These are phyloP conservation scores for Rhimphoctona megacephalus DNA, from an alignment of 2,888 invertebrate species.

Conservation along the genomic window DNA sequence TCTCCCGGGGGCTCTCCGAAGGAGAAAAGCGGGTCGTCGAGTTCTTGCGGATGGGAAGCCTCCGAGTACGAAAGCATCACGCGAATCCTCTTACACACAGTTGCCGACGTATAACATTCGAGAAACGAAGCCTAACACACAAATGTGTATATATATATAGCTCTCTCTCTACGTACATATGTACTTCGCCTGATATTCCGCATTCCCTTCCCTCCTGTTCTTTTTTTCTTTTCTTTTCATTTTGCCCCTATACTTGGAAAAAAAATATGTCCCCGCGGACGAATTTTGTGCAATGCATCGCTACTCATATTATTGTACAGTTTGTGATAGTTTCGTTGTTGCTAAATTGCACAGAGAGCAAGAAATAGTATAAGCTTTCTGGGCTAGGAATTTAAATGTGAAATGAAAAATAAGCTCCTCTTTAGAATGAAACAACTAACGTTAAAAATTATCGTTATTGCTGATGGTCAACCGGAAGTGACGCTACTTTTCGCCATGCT, in stretches of 20 bases:
- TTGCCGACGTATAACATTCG: slow-evolving; percentile 7
- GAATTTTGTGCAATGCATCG: slow-evolving; percentile 13
- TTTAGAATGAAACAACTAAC: not conserved
- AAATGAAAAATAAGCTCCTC: not conserved
- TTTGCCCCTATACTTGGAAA: slow-evolving; percentile 8
- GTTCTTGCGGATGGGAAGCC: slow-evolving; percentile 56
- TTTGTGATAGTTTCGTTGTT: not conserved
- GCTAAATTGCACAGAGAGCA: not conserved
- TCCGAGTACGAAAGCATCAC: slow-evolving; percentile 52
- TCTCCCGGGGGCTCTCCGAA: slow-evolving; percentile 34
- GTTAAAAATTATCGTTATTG: not conserved
- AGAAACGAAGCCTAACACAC: slow-evolving; percentile 40
- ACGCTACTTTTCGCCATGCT: not conserved
- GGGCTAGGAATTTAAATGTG: not conserved
- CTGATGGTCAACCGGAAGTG: not conserved
- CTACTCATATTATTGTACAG: not conserved
- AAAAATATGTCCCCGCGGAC: slow-evolving; percentile 10
- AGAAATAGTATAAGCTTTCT: not conserved
- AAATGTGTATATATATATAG: not conserved
- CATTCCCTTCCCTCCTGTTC: slow-evolving; percentile 7
- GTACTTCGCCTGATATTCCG: slow-evolving; percentile 18
- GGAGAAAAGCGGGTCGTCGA: slow-evolving; percentile 61
- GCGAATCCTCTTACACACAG: slow-evolving; percentile 58
- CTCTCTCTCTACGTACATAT: not conserved
- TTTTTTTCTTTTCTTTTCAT: slow-evolving; percentile 9